phyloP scores from a whole-genome alignment of 2,888 invertebrate species.

The Lordiphosa andalusiaca region DNA sequence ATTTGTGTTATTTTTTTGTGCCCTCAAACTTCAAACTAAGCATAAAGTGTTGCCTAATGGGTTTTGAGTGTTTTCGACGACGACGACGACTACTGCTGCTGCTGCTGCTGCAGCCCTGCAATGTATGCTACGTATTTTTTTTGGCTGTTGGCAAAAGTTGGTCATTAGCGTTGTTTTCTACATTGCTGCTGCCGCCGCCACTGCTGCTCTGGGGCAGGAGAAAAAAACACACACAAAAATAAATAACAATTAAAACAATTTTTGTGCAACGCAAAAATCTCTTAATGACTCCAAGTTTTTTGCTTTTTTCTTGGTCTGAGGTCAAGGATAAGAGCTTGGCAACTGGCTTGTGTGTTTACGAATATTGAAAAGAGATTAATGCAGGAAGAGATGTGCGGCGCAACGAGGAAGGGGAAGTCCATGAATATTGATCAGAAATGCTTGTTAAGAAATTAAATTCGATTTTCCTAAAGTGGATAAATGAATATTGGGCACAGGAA shows the following conservation, averaged over 20 bases:
- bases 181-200: constrained; percentile 22
- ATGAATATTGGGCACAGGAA: too few relatives aligned
- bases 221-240: constrained; percentile 34
- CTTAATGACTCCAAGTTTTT: constrained; percentile 53
- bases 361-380: constrained; percentile 45
- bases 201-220: constrained; percentile 24
- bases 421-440: not conserved
- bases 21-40: constrained; percentile 73
- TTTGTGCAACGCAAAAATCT: constrained; percentile 55
- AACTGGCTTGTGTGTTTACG: constrained; percentile 45
- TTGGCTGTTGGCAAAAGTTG: constrained; percentile 55
- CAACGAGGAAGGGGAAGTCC: not conserved
- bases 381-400: constrained; percentile 1
- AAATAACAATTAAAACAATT: constrained; percentile 71
- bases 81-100: constrained; percentile 59
- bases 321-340: constrained; percentile 56
- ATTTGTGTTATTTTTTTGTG: constrained; percentile 32
- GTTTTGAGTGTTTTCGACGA: constrained; percentile 78
- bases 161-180: constrained; percentile 66
- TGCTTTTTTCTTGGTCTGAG: constrained; percentile 29
- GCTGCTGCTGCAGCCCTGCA: constrained; percentile 45
- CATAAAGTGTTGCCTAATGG: constrained; percentile 78
- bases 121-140: constrained; percentile 57
- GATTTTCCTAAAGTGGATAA: constrained; percentile 2
- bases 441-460: constrained; percentile 6